A percentile compares a stretch with the other conserved stretches of the same genome.
These are phyloP conservation scores for Eutolmus rufibarbis DNA, from an alignment of 2,888 invertebrate species.

Conservation along the genomic window DNA sequence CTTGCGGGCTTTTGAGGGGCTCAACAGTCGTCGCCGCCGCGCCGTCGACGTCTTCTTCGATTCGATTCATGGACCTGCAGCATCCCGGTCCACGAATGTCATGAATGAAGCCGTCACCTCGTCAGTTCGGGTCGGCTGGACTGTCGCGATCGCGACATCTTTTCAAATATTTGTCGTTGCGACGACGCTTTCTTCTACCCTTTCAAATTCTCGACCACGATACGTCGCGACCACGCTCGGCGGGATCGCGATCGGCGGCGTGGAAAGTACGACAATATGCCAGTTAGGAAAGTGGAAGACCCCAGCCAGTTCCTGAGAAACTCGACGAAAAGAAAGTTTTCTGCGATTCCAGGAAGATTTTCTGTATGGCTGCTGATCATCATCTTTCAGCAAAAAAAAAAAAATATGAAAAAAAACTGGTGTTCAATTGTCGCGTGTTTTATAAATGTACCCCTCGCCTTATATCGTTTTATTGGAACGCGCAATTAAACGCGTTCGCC, in stretches of 20 bases:
- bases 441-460: background rate
- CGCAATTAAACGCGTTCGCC: background rate
- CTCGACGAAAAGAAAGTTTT: constrained; percentile 31
- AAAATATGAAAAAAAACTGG: background rate
- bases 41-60: background rate
- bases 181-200: constrained; percentile 15
- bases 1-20: background rate
- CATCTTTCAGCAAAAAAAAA: background rate
- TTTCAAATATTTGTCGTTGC: background rate
- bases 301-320: constrained; percentile 32
- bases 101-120: constrained; percentile 39
- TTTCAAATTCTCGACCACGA: constrained; percentile 17
- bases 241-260: background rate
- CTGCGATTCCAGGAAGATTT: constrained; percentile 35
- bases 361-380: background rate
- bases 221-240: background rate
- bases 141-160: background rate
- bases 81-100: background rate
- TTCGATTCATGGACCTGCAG: background rate
- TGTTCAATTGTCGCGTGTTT: constrained; percentile 14
- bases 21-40: background rate
- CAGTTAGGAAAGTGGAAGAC: constrained; percentile 37
- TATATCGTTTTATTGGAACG: background rate
- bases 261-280: background rate
- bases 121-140: background rate